phyloP scores from a whole-genome alignment of 2,888 invertebrate genomes.

The Cynaeus angustus region DNA sequence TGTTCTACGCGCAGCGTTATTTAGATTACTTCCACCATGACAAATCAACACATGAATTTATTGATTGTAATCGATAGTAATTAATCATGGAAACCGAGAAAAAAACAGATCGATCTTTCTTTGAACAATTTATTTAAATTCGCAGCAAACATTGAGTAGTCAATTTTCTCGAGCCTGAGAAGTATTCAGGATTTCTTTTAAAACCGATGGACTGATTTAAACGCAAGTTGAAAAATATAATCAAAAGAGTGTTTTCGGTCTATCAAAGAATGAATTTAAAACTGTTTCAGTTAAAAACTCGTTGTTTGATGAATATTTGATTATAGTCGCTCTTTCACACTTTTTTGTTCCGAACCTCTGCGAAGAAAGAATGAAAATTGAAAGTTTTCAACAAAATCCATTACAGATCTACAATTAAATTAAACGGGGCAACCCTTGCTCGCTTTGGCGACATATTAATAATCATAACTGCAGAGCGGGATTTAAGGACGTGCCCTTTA shows the following conservation, averaged over 20 bases:
- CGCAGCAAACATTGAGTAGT: conserved; percentile 19
- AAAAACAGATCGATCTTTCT: not conserved
- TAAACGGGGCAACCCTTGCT: not conserved
- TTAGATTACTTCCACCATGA: conserved; percentile 39
- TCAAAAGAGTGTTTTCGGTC: conserved; percentile 19
- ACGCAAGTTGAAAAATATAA: not conserved
- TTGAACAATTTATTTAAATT: conserved; percentile 32
- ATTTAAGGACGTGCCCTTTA: too few species aligned
- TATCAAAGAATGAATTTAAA: conserved; percentile 15
- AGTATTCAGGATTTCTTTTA: conserved; percentile 16
- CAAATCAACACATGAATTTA: conserved; percentile 42
- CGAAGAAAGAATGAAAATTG: conserved; percentile 1
- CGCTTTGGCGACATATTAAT: too few species aligned
- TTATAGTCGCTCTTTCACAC: conserved; percentile 20
- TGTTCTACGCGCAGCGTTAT: conserved; percentile 27
- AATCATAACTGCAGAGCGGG: too few species aligned
- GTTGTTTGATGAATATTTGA: conserved; percentile 16
- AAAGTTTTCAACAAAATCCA: conserved; percentile 21
- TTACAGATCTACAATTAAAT: conserved; percentile 9
- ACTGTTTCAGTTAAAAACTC: conserved; percentile 13
- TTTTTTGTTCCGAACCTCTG: conserved; percentile 6
- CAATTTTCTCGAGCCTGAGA: conserved; percentile 14
- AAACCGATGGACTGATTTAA: conserved; percentile 16
- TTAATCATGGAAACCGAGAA: conserved; percentile 26
- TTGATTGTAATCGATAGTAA: conserved; percentile 41